Percentiles rank a stretch among this genome's conserved stretches.
Conservation (phyloP, 2,888 invertebrate species). For the Synanthedon myopaeformis region DNA sequence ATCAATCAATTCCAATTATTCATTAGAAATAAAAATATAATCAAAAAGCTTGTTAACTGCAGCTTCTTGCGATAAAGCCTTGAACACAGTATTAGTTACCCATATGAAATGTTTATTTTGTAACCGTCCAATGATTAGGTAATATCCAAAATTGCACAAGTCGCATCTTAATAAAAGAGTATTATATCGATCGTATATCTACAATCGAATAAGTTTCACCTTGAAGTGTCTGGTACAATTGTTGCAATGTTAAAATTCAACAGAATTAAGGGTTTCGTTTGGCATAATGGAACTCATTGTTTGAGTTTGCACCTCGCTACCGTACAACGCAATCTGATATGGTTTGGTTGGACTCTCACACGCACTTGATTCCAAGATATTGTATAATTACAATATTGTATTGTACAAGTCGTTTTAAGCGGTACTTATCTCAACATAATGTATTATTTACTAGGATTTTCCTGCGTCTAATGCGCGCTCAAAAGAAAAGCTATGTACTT, state of each 20-base stretch:
- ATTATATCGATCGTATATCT: background rate
- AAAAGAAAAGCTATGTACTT: too few species aligned
- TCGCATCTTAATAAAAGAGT: background rate
- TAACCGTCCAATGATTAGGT: too few species aligned
- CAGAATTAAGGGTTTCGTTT: slow-evolving; percentile 20
- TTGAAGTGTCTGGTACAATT: slow-evolving; percentile 15
- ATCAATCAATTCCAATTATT: too few species aligned
- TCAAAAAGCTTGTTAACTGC: too few species aligned
- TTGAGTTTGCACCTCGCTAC: background rate
- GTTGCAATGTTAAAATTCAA: slow-evolving; percentile 24
- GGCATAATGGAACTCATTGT: background rate
- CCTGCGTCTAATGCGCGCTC: too few species aligned
- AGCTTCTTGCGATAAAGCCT: too few species aligned
- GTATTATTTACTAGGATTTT: too few species aligned
- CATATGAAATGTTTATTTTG: too few species aligned
- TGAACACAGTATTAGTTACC: too few species aligned
- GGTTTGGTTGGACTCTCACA: background rate
- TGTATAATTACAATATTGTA: background rate
- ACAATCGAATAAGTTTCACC: slow-evolving; percentile 1
- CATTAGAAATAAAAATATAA: too few species aligned
- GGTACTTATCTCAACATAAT: too few species aligned
- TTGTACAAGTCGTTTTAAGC: too few species aligned
- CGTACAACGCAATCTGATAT: background rate
- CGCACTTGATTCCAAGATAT: background rate
- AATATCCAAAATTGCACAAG: background rate